Conservation (phyloP, 1,140 invertebrate genomes). For the Triops cancriformis region DNA sequence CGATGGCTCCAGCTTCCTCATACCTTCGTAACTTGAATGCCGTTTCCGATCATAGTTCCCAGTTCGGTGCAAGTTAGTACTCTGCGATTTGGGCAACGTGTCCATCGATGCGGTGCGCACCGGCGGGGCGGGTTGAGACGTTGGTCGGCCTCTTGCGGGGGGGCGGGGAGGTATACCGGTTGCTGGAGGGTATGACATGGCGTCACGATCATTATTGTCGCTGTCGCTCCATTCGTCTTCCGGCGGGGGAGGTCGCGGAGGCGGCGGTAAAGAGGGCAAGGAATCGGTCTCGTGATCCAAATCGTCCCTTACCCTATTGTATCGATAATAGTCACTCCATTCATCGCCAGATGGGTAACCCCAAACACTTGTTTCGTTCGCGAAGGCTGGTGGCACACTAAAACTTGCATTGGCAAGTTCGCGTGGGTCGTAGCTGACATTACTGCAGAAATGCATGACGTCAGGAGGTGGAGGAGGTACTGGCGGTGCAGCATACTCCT, state of each 20-base stretch:
- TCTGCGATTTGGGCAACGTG: not conserved
- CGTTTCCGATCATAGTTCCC: not conserved
- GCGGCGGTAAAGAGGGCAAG: not conserved
- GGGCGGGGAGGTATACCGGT: slow-evolving; percentile 14
- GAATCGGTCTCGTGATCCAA: not conserved
- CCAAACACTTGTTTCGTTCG: not conserved
- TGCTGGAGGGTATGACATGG: not conserved
- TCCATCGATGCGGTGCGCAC: not conserved
- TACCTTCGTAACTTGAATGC: not conserved
- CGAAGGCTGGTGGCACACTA: not conserved
- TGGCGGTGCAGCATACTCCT: not conserved
- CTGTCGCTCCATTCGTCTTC: slow-evolving; percentile 20
- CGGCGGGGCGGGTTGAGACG: not conserved
- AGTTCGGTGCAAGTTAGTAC: not conserved
- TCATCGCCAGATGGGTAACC: not conserved
- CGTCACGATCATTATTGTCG: not conserved
- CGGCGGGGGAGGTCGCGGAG: slow-evolving; percentile 24
- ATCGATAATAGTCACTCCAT: not conserved
- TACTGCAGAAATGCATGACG: slow-evolving; percentile 6
- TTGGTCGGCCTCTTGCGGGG: not conserved
- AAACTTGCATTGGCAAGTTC: slow-evolving; percentile 7
- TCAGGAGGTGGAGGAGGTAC: not conserved
- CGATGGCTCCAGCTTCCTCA: not conserved
- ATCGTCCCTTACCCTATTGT: not conserved
- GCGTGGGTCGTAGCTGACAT: slow-evolving; percentile 8